phyloP scores from a whole-genome alignment of 1,140 invertebrate genomes.

The Scaptomyza pallida region DNA sequence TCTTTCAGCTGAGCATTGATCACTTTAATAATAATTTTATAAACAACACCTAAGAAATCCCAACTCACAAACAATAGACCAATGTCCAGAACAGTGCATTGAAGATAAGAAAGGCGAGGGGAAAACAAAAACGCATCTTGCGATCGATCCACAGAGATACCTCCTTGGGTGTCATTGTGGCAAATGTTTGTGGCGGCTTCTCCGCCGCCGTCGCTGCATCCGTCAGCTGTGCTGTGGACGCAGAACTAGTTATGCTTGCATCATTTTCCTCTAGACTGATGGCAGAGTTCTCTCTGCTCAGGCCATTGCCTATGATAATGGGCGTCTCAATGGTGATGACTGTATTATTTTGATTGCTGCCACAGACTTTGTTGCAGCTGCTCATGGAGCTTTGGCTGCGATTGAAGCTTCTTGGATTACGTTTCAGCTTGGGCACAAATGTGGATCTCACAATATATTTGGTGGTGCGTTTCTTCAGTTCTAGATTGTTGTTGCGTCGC shows the following conservation, averaged over 20 bases:
- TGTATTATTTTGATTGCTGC: conserved; percentile 44
- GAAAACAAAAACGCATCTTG: conserved; percentile 91
- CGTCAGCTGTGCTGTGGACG: conserved; percentile 33
- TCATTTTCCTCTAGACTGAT: conserved; percentile 60
- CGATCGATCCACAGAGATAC: conserved; percentile 93
- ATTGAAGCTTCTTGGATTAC: conserved; percentile 84
- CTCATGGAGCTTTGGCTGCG: conserved; percentile 84
- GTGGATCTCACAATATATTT: conserved; percentile 93
- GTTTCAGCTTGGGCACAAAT: conserved; percentile 89
- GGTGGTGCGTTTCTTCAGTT: conserved; percentile 92
- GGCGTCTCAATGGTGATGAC: conserved; percentile 72
- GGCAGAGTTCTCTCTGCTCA: conserved; percentile 57
- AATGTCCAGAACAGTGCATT: conserved; percentile 94
- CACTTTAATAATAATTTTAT: too few species aligned
- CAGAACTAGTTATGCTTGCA: conserved; percentile 27
- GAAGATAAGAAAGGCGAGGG: conserved; percentile 90
- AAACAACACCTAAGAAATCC: neutral
- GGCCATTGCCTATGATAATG: conserved; percentile 51
- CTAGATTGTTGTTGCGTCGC: conserved; percentile 91
- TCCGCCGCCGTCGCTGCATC: conserved; percentile 26
- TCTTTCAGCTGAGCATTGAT: conserved; percentile 17
- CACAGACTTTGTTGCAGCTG: conserved; percentile 85
- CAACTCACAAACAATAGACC: conserved; percentile 84
- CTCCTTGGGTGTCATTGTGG: conserved; percentile 94
- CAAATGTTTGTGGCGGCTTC: conserved; percentile 79